Evolutionary conservation across 2,888 invertebrate species (phyloP).

Genomic region (Drosophila ezoana): DNA sequence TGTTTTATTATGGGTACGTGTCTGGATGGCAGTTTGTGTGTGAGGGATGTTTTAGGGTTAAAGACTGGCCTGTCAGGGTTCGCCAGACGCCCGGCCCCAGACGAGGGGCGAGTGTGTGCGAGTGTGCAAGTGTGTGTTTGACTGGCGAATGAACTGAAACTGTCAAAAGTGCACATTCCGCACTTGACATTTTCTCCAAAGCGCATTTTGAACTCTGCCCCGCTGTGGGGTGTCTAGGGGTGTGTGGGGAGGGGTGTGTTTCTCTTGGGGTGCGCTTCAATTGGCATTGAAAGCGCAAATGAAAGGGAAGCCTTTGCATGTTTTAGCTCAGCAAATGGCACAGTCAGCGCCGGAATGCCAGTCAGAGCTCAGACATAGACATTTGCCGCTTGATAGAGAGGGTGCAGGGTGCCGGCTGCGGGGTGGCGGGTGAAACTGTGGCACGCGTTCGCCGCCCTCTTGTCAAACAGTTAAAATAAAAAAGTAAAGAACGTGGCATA

Average conservation of each 20-base stretch:
- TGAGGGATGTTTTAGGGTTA: constrained; percentile 60
- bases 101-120: constrained; percentile 7
- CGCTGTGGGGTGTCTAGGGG: not conserved
- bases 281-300: constrained; percentile 75
- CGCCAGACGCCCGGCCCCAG: constrained; percentile 22
- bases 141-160: constrained; percentile 77
- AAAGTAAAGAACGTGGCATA: constrained; percentile 54
- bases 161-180: constrained; percentile 83
- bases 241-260: constrained; percentile 2
- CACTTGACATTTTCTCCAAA: constrained; percentile 79
- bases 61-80: constrained; percentile 41
- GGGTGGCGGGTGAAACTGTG: constrained; percentile 8
- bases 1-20: constrained; percentile 69
- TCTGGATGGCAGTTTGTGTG: constrained; percentile 48
- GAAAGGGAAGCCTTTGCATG: constrained; percentile 71
- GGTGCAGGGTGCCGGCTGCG: not conserved
- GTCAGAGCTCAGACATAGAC: constrained; percentile 32
- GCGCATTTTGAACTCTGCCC: constrained; percentile 70
- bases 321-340: constrained; percentile 49
- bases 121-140: constrained; percentile 38
- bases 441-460: constrained; percentile 57
- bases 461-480: constrained; percentile 63
- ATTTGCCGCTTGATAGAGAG: constrained; percentile 3
- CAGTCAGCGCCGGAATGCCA: constrained; percentile 67
- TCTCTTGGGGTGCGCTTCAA: constrained; percentile 44